Conservation (phyloP, 2,113 vertebrate genomes). For the Galeopterus variegatus region DNA sequence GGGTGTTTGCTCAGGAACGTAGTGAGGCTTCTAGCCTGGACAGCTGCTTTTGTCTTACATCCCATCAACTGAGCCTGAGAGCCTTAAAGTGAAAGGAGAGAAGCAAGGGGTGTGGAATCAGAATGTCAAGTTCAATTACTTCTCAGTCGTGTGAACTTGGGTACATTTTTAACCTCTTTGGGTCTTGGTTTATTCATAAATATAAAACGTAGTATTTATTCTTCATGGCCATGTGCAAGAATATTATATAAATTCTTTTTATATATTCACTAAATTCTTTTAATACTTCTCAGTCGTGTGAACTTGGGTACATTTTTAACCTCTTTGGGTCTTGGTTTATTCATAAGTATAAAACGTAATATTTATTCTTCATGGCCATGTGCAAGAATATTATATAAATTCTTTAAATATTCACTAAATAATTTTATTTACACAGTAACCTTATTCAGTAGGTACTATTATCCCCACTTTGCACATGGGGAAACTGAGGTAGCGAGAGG, state of each 20-base stretch:
- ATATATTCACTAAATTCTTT: not conserved
- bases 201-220: not conserved
- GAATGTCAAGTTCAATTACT: not conserved
- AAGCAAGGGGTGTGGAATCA: not conserved
- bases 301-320: not conserved
- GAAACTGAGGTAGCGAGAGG: not conserved
- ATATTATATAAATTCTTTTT: not conserved
- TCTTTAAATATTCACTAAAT: slow-evolving; percentile 8
- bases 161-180: not conserved
- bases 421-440: not conserved
- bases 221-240: not conserved
- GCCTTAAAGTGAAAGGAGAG: not conserved
- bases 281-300: no score
- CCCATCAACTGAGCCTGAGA: not conserved
- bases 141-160: not conserved
- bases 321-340: not conserved
- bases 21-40: not conserved
- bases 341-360: not conserved
- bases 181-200: not conserved
- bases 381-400: not conserved
- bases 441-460: not conserved
- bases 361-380: not conserved
- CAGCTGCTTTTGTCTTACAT: not conserved
- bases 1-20: not conserved
- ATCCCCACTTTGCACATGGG: not conserved